phyloP scores from a whole-genome alignment of 2,113 vertebrate genomes.

The Eudyptes chrysolophus region DNA sequence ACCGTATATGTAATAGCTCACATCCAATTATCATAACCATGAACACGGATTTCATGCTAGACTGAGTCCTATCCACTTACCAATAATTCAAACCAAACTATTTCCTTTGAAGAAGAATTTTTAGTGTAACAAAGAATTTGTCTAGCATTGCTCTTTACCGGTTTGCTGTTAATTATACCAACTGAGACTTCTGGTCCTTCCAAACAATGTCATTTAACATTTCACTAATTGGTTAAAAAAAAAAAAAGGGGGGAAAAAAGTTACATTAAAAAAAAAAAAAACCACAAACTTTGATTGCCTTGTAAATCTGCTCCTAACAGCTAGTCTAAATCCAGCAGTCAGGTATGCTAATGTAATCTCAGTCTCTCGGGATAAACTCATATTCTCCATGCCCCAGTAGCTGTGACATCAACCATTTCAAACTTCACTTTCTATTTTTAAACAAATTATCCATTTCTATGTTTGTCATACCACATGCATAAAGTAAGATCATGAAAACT shows the following conservation, averaged over 20 bases:
- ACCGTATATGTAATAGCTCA: background rate
- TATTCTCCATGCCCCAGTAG: background rate
- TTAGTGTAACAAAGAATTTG: background rate
- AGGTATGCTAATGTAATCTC: background rate
- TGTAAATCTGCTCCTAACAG: background rate
- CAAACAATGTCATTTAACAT: background rate
- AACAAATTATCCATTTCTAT: background rate
- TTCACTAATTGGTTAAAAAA: background rate
- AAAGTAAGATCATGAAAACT: background rate
- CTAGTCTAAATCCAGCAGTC: background rate
- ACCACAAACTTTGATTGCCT: background rate
- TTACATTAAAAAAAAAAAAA: too few relatives aligned
- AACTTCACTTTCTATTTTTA: background rate
- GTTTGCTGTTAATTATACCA: background rate
- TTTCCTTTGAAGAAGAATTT: background rate
- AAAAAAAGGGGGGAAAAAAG: too few relatives aligned
- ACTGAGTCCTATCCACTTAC: background rate
- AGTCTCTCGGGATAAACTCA: background rate
- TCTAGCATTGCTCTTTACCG: background rate
- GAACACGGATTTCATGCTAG: background rate
- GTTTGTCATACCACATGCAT: fast-evolving
- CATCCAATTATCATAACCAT: background rate
- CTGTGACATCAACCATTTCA: background rate
- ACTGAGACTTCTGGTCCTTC: background rate
- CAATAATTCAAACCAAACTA: background rate